phyloP scores from a whole-genome alignment of 2,888 invertebrate genomes.

The Panzeria rudis region DNA sequence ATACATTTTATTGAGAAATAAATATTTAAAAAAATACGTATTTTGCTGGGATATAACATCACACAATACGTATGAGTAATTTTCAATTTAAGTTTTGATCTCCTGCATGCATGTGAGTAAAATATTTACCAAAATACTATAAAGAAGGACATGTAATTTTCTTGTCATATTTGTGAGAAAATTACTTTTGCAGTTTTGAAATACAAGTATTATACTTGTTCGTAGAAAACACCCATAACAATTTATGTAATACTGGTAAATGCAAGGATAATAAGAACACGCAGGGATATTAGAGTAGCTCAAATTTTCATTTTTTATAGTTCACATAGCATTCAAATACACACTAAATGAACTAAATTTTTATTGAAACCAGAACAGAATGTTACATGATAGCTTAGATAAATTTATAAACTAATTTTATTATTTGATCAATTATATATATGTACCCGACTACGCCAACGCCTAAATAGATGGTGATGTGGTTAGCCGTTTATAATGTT shows the following conservation, averaged over 20 bases:
- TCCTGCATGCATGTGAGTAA: constrained; percentile 20
- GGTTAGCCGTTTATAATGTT: too few relatives aligned
- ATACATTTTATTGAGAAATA: too few relatives aligned
- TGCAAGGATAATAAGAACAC: not conserved
- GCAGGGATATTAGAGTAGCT: not conserved
- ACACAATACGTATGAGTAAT: constrained; percentile 19
- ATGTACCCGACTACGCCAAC: too few relatives aligned
- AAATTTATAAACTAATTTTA: too few relatives aligned
- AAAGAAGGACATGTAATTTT: constrained; percentile 57
- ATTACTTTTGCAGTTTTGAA: constrained; percentile 34
- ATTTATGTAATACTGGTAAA: not conserved
- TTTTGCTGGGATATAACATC: not conserved
- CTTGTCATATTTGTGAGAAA: constrained; percentile 46
- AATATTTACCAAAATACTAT: constrained; percentile 15
- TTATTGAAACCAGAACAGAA: not conserved
- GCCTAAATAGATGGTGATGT: too few relatives aligned
- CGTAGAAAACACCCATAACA: constrained; percentile 9
- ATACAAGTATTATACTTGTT: constrained; percentile 19
- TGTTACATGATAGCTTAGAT: too few relatives aligned
- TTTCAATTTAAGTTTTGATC: constrained; percentile 44
- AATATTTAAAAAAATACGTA: too few relatives aligned
- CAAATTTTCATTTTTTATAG: not conserved
- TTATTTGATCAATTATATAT: too few relatives aligned
- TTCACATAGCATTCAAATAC: not conserved
- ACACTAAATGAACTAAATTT: not conserved